Evolutionary conservation across 2,797 vertebrate species (phyloP).

Genomic region (Crocidura indochinensis): DNA sequence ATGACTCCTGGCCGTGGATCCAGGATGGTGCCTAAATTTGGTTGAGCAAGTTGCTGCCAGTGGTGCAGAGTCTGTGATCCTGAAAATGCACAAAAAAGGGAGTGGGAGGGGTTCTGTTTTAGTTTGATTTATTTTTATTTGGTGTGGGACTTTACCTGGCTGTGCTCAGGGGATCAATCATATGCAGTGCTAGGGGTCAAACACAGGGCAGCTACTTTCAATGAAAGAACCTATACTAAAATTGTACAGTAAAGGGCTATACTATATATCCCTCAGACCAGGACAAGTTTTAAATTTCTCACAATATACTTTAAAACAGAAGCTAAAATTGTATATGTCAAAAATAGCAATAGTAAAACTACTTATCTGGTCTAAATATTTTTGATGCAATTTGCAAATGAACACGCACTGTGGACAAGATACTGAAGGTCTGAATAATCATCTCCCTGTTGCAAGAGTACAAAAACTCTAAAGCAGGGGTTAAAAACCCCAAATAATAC

Average conservation of each 20-base stretch:
- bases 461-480: constrained; percentile 38
- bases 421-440: constrained; percentile 24
- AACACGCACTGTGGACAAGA: constrained; percentile 63
- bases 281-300: constrained; percentile 2
- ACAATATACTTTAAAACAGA: constrained; percentile 42
- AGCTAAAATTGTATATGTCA: not conserved
- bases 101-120: not conserved
- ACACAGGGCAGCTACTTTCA: too few relatives aligned
- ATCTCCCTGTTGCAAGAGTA: constrained; percentile 61
- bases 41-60: constrained; percentile 98
- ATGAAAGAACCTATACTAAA: too few relatives aligned
- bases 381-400: constrained; percentile 53
- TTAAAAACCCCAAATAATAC: not conserved
- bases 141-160: too few relatives aligned
- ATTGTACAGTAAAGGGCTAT: too few relatives aligned
- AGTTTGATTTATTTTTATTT: too few relatives aligned
- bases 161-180: too few relatives aligned
- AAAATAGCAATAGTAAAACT: constrained; percentile 36
- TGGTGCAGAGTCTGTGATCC: constrained; percentile 98
- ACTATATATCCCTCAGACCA: too few relatives aligned
- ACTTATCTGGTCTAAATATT: constrained; percentile 41
- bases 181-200: too few relatives aligned
- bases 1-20: constrained; percentile 97
- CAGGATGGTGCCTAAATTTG: constrained; percentile 97
- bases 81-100: constrained; percentile 80